A percentile compares a stretch with the other conserved stretches of the same genome.
Evolutionary conservation across 2,113 vertebrate genomes (phyloP).

Genomic region (Notothenia rossii): DNA sequence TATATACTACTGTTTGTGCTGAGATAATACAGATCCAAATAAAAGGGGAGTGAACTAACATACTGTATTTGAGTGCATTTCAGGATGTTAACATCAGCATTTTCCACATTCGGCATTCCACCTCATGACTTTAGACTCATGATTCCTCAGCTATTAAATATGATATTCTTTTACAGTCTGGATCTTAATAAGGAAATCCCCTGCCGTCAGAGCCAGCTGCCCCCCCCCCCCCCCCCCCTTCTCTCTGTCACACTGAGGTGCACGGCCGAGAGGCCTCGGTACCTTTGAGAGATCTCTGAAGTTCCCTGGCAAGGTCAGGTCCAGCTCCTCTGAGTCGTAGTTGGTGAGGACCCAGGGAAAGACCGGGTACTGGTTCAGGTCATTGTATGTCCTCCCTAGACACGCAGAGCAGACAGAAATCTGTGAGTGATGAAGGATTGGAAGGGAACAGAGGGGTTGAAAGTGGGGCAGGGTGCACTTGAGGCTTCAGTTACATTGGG

Average conservation of each 20-base stretch:
- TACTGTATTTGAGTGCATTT: constrained; percentile 20
- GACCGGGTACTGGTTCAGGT: constrained; percentile 97
- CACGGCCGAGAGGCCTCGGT: constrained; percentile 64
- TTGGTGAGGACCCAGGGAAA: constrained; percentile 99
- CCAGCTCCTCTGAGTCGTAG: constrained; percentile 96
- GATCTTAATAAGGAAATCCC: constrained; percentile 58
- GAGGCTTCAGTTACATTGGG: constrained; percentile 69
- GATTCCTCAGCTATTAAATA: constrained; percentile 48
- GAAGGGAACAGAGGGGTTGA: constrained; percentile 46
- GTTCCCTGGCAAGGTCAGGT: constrained; percentile 96
- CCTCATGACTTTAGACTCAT: constrained; percentile 34
- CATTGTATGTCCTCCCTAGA: constrained; percentile 96
- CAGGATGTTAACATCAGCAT: constrained; percentile 37
- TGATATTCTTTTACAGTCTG: constrained; percentile 56
- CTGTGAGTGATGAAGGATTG: constrained; percentile 64
- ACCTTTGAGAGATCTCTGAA: constrained; percentile 99
- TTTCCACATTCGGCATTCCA: constrained; percentile 38
- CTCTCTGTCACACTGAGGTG: constrained; percentile 31
- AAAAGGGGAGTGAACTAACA: constrained; percentile 7
- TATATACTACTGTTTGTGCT: constrained; percentile 14
- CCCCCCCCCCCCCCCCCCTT: neutral
- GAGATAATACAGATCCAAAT: constrained; percentile 21
- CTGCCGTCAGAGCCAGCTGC: constrained; percentile 27
- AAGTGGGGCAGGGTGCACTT: constrained; percentile 50
- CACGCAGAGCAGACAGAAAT: constrained; percentile 68